Percentiles rank a stretch among this genome's conserved stretches.
phyloP scores from a whole-genome alignment of 2,113 vertebrate species.

The Glareola pratincola region DNA sequence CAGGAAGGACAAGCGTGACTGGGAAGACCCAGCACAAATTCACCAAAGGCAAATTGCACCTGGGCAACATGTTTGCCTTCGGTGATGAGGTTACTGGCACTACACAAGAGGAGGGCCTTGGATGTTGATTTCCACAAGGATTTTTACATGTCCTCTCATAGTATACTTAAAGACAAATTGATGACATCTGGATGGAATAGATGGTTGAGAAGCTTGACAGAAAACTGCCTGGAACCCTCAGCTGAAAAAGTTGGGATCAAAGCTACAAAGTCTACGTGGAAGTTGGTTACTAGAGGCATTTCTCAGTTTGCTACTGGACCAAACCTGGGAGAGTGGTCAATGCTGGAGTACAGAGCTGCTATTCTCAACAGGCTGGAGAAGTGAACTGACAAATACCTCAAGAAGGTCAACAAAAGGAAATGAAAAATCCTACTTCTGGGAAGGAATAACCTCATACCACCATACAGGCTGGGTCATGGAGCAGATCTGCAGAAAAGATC shows the following conservation, averaged over 20 bases:
- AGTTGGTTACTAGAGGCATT: background rate
- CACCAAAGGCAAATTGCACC: background rate
- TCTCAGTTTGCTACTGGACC: background rate
- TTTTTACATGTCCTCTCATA: background rate
- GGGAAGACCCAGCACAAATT: background rate
- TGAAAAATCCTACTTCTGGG: background rate
- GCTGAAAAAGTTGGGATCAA: background rate
- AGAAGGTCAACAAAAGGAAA: background rate
- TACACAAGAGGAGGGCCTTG: background rate
- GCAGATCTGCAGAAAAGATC: background rate
- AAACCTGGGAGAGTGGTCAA: background rate
- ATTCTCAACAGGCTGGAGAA: background rate
- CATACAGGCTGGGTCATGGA: background rate
- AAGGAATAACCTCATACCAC: background rate
- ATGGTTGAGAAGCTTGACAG: background rate
- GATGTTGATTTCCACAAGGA: background rate
- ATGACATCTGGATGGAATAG: background rate
- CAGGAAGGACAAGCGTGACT: background rate
- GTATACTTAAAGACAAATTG: background rate
- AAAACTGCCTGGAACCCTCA: background rate
- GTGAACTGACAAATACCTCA: background rate
- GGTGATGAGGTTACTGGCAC: background rate
- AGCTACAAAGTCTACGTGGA: background rate
- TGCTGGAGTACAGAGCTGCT: background rate
- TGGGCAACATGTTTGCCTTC: background rate